Conservation (phyloP, 2,888 invertebrate genomes). For the Hirtodrosophila trivittata region DNA sequence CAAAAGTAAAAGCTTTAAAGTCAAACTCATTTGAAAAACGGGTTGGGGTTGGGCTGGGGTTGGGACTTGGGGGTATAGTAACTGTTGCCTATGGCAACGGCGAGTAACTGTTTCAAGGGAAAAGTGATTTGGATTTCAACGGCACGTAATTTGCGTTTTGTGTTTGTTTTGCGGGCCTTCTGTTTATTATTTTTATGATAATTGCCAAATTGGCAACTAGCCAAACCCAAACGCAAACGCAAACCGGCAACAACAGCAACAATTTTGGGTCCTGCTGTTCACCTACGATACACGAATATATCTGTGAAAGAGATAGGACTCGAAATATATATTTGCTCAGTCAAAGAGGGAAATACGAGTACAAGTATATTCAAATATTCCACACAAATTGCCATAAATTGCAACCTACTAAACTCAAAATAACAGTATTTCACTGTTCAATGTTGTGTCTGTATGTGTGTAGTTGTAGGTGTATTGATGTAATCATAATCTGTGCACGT, state of each 20-base stretch:
- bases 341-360: neutral
- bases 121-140: slow-evolving; percentile 29
- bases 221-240: slow-evolving; percentile 22
- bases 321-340: too few species aligned
- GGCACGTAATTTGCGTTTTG: slow-evolving; percentile 26
- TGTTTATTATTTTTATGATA: slow-evolving; percentile 59
- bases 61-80: neutral
- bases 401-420: slow-evolving; percentile 15
- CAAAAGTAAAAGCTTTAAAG: slow-evolving; percentile 30
- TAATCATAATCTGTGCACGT: slow-evolving; percentile 70
- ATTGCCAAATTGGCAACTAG: slow-evolving; percentile 36
- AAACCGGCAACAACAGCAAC: slow-evolving; percentile 26
- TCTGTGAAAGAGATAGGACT: too few species aligned
- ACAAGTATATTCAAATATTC: slow-evolving; percentile 14
- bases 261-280: slow-evolving; percentile 16
- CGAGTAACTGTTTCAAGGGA: neutral
- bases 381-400: slow-evolving; percentile 28
- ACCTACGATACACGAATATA: too few species aligned
- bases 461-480: slow-evolving; percentile 12
- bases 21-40: slow-evolving; percentile 25
- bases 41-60: too few species aligned
- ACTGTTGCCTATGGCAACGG: slow-evolving; percentile 9
- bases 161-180: slow-evolving; percentile 25
- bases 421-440: too few species aligned
- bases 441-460: slow-evolving; percentile 11